Percentiles rank a stretch among this genome's conserved stretches.
Conservation (phyloP, 2,888 invertebrate species). For the Phalangium opilio region DNA sequence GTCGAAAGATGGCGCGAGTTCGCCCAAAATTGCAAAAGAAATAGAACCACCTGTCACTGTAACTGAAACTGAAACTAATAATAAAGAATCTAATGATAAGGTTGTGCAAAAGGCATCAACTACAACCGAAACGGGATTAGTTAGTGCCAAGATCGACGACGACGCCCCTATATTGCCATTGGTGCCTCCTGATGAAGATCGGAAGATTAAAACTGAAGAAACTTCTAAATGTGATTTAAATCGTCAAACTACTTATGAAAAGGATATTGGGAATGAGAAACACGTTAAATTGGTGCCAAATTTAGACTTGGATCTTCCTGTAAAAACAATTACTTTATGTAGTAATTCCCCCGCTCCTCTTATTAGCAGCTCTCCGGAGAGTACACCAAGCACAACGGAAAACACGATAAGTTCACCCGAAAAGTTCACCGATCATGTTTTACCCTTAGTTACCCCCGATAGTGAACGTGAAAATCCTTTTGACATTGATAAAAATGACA, state of each 20-base stretch:
- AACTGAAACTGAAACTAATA: background rate
- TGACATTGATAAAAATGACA: slow-evolving; percentile 5
- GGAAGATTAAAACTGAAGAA: background rate
- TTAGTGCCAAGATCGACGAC: slow-evolving; percentile 10
- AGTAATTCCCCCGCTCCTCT: too few species aligned
- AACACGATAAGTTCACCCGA: background rate
- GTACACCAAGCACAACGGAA: background rate
- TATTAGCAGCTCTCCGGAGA: too few species aligned
- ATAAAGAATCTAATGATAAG: background rate
- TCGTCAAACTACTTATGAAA: too few species aligned
- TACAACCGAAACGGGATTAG: background rate
- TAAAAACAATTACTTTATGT: too few species aligned
- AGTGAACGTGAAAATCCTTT: background rate
- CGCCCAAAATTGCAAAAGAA: background rate
- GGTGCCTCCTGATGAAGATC: slow-evolving; percentile 9
- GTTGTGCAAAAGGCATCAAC: background rate
- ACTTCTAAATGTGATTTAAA: too few species aligned
- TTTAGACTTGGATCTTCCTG: too few species aligned
- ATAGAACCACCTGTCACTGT: background rate
- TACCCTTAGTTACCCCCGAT: background rate
- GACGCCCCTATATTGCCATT: background rate
- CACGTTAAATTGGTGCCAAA: too few species aligned
- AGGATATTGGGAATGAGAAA: too few species aligned
- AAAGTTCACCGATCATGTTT: slow-evolving; percentile 3
- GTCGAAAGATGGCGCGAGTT: too few species aligned